These are phyloP conservation scores for Caenorhabditis uteleia DNA, from an alignment of 2,888 invertebrate genomes.

Conservation along the genomic window DNA sequence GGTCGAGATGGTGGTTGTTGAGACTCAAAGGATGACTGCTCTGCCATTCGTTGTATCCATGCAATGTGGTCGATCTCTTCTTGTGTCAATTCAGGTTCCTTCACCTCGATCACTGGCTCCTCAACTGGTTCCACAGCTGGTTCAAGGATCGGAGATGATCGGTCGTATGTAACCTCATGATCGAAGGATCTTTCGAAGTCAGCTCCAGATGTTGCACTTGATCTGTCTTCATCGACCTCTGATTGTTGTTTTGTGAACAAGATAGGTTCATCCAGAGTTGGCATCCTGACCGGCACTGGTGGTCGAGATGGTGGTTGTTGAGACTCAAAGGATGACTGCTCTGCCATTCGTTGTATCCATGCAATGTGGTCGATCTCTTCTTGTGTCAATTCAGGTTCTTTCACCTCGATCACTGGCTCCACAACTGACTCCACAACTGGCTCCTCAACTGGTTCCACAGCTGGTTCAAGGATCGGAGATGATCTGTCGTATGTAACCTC, in stretches of 20 bases:
- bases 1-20: neutral
- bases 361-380: neutral
- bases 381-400: neutral
- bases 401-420: neutral
- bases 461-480: neutral
- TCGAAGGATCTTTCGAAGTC: neutral
- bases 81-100: neutral
- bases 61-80: neutral
- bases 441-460: neutral
- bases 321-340: neutral
- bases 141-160: neutral
- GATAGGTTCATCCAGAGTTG: neutral
- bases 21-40: neutral
- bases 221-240: neutral
- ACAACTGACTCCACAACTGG: neutral
- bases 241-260: neutral
- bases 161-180: neutral
- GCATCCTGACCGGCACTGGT: neutral
- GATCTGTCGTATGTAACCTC: neutral
- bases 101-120: neutral
- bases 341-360: neutral
- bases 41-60: neutral
- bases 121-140: neutral
- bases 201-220: neutral
- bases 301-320: neutral